Base-by-base conservation (phyloP, 2,113 vertebrate species). In the Xyrauchen texanus region DNA sequence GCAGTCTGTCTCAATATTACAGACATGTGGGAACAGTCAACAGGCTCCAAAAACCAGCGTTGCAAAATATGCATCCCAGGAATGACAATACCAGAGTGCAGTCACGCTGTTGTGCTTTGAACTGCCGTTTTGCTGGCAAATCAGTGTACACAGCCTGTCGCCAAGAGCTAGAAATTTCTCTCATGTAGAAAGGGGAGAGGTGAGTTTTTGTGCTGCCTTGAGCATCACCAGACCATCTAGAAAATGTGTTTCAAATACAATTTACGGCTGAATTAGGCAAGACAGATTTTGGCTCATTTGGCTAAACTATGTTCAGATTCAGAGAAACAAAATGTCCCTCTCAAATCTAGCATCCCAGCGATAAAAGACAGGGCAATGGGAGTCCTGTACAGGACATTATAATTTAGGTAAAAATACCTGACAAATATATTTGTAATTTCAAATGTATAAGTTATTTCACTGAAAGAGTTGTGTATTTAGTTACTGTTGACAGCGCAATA, bases 21-120 rank as follows among this genome's bases (percentile, higher is more conserved):
- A 63, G n/a, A 81, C 79, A 84, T 81, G 61, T 81, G 83, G 79
- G 76, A 81, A 65, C 60, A 78, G 83, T 79, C 70, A 70, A 8
- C 11, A 13, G 75, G 8, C 21, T 34, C 21, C 21, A 34, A 34
- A 68, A 71, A 46, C 16, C 52, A 47, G 57, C 21, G 2, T 42
- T 55, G 51, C 68, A 55, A 55, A 70, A 55, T 70, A 70, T 70
- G 68, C 68, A 70, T 44, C 51, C 21, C 51, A 55, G 21, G 21
- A 34, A 34, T 34, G 68, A 69, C 68, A 67, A 84, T 82, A 84
- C 77, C 69, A 80, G 75, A 86, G 67, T 87, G 79, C 69, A 64
- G 78, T 73, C 63, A 69, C 73, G 76, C 71, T 44, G 68, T 64
- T 68, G 53, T 57, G 71, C 66, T 49, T 70, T 70, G 21, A 70